Base-by-base conservation (phyloP, 2,113 vertebrate species). In the Tautogolabrus adspersus region DNA sequence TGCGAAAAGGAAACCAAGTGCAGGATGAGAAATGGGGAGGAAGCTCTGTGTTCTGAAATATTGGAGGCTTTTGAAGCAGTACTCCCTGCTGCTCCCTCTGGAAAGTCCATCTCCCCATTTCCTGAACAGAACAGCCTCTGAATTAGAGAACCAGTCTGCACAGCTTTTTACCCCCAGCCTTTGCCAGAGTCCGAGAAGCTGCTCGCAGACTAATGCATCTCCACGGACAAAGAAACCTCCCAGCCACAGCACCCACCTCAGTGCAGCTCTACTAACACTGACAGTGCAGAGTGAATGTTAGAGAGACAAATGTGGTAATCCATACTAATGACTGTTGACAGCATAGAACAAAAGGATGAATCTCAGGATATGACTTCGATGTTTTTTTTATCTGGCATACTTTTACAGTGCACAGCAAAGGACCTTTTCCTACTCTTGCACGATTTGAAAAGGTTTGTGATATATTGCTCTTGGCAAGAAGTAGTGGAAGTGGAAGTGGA, bases 61-160 rank as follows among this genome's bases (percentile, higher is more conserved):
- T n/a, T 0, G n/a, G 42, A 67, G 8, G 34, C 22, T 42, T 75
- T 65, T 68, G 19, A 72, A 57, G 40, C 55, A 67, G 79, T 3
- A 1, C 23, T 47, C 26, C 66, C 34, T 16, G 8, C 19, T 66
- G 69, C 49, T 82, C 71, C 74, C 75, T 58, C 37, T 56, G 37
- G 63, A 67, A 16, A 26, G 40, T 70, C 59, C 19, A 47, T 80
- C 52, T 60, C 38, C 52, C 72, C 8, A 65, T 72, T 51, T 66
- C 64, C 56, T 57, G 75, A 79, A 40, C 72, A 75, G 54, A 77
- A 52, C 57, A 52, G 54, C 51, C 22, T 70, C 37, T 79, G 80
- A 72, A 57, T 72, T 59, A 67, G 61, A 13, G 55, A 54, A 62
- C 37, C 5, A 68, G 66, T 59, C 42, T 44, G n/a, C 42, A 57